Percentiles rank a stretch among this genome's conserved stretches.
These are phyloP conservation scores for Hesperia comma DNA, from an alignment of 2,888 invertebrate genomes.

Conservation along the genomic window DNA sequence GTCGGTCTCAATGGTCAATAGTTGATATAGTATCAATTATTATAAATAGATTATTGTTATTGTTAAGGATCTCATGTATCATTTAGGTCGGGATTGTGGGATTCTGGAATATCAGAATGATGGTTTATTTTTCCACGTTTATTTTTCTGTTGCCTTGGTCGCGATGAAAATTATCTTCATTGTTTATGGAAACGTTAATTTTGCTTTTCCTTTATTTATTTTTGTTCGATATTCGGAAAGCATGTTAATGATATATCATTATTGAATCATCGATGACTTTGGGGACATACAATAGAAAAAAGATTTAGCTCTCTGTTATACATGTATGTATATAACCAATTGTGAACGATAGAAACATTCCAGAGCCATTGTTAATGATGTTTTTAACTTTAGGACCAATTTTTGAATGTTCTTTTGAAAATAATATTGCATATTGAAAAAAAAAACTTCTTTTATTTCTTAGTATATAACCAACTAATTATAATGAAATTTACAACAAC, in stretches of 20 bases:
- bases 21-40: conserved; percentile 80
- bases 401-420: conserved; percentile 84
- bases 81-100: conserved; percentile 72
- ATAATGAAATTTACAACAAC: background rate
- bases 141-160: conserved; percentile 47
- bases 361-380: conserved; percentile 84
- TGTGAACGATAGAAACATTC: conserved; percentile 78
- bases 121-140: conserved; percentile 61
- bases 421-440: conserved; percentile 82
- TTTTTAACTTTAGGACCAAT: conserved; percentile 83
- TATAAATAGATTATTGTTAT: conserved; percentile 78
- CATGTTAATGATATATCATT: conserved; percentile 42
- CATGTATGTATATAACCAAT: conserved; percentile 64
- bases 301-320: conserved; percentile 68
- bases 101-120: conserved; percentile 74
- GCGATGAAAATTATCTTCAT: conserved; percentile 36
- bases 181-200: conserved; percentile 34
- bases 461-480: conserved; percentile 17
- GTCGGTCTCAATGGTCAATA: conserved; percentile 82
- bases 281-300: conserved; percentile 43
- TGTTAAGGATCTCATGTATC: conserved; percentile 83
- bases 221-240: conserved; percentile 43
- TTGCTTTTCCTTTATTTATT: conserved; percentile 33
- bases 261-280: conserved; percentile 42
- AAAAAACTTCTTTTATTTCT: conserved; percentile 56